phyloP scores from a whole-genome alignment of 2,888 invertebrate species.

The Margaritifera margaritifera region DNA sequence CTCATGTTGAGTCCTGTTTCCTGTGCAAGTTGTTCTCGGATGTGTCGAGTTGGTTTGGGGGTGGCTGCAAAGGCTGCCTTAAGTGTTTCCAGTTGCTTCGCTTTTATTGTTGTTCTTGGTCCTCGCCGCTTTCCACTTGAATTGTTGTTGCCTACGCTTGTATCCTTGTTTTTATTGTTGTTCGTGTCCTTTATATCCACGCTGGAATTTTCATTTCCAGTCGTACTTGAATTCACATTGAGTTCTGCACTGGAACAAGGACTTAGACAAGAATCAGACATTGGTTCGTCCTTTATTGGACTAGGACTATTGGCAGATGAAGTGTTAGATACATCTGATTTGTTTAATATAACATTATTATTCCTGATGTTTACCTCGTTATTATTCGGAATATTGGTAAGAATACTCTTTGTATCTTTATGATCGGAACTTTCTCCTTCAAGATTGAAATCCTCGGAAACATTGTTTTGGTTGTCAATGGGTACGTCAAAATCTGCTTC shows the following conservation, averaged over 20 bases:
- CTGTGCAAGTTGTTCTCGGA: slow-evolving; percentile 98
- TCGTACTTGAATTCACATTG: slow-evolving; percentile 9
- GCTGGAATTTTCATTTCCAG: slow-evolving; percentile 34
- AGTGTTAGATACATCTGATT: slow-evolving; percentile 5
- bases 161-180: slow-evolving; percentile 73
- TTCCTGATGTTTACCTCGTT: neutral
- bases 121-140: slow-evolving; percentile 79
- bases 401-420: slow-evolving; percentile 17
- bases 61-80: slow-evolving; percentile 99
- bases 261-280: slow-evolving; percentile 13
- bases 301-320: slow-evolving; percentile 1
- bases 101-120: slow-evolving; percentile 98
- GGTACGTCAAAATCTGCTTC: slow-evolving; percentile 36
- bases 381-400: slow-evolving; percentile 14
- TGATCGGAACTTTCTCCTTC: neutral
- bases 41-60: slow-evolving; percentile 99
- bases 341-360: neutral
- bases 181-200: slow-evolving; percentile 34
- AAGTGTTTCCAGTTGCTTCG: slow-evolving; percentile 98
- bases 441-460: slow-evolving; percentile 30
- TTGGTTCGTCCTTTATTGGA: slow-evolving; percentile 8
- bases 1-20: slow-evolving; percentile 99
- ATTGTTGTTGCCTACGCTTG: slow-evolving; percentile 73
- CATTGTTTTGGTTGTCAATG: slow-evolving; percentile 34
- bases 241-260: slow-evolving; percentile 7